Evolutionary conservation across 37 sponge, comb jelly and placozoan genomes (phyloP).

Genomic region (Mnemiopsis leidyi): DNA sequence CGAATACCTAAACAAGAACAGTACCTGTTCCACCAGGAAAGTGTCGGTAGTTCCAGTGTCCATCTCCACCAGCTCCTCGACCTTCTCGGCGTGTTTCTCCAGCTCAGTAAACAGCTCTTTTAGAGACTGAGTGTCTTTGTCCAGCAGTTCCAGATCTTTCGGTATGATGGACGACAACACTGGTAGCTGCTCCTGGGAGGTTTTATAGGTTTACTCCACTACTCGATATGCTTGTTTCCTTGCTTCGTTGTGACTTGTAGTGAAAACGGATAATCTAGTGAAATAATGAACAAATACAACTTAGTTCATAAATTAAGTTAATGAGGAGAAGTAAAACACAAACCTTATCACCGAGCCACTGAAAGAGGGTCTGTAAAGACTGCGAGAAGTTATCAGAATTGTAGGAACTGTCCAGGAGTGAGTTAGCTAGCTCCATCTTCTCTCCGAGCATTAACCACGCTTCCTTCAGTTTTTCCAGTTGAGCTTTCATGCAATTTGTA

Average conservation of each 20-base stretch:
- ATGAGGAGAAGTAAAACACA: no score
- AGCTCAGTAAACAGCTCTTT: slow-evolving; percentile 57
- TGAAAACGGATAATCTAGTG: no score
- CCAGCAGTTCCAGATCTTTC: slow-evolving; percentile 42
- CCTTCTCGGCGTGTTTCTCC: slow-evolving; percentile 25
- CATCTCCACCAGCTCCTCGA: slow-evolving; percentile 65
- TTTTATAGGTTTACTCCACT: no score
- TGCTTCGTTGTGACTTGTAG: no score
- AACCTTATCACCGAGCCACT: slow-evolving; percentile 58
- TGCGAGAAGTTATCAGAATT: slow-evolving; percentile 54
- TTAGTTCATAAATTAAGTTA: no score
- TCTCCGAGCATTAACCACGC: neutral
- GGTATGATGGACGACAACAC: slow-evolving; percentile 28
- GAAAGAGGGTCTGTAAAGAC: slow-evolving; percentile 1
- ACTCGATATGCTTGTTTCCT: no score
- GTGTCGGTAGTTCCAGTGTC: neutral
- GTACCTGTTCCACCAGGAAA: slow-evolving; percentile 24
- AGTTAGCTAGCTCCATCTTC: neutral
- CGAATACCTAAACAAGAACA: neutral
- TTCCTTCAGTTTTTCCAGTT: neutral
- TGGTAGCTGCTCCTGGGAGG: slow-evolving; percentile 35
- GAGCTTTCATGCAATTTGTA: neutral
- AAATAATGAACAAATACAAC: no score
- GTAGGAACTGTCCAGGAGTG: neutral
- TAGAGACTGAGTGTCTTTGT: slow-evolving; percentile 43